A percentile compares a stretch with the other conserved stretches of the same genome.
phyloP scores from a whole-genome alignment of 2,888 invertebrate species.

The Pterostichus madidus region DNA sequence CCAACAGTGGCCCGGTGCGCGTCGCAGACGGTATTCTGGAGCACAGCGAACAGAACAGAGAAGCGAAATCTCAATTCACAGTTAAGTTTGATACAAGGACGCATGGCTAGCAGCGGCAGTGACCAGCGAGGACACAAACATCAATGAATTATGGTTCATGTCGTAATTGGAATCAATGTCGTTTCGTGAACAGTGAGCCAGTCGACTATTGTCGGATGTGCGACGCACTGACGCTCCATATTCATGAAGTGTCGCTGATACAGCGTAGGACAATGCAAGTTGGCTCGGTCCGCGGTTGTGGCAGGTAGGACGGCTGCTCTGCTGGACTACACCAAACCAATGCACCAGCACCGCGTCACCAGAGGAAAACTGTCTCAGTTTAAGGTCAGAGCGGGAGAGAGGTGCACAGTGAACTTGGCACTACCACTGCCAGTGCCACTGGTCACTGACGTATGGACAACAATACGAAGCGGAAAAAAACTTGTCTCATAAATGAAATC shows the following conservation, averaged over 20 bases:
- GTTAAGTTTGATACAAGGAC: constrained; percentile 40
- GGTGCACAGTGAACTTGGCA: not conserved
- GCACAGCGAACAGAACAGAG: not conserved
- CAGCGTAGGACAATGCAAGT: constrained; percentile 44
- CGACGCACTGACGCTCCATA: constrained; percentile 55
- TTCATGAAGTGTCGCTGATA: constrained; percentile 59
- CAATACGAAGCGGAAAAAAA: constrained; percentile 61
- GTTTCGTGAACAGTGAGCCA: constrained; percentile 49
- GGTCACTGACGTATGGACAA: constrained; percentile 59
- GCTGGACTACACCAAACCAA: not conserved
- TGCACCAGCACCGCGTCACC: constrained; percentile 12
- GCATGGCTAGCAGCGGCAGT: constrained; percentile 4
- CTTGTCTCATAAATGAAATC: constrained; percentile 62
- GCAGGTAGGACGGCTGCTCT: not conserved
- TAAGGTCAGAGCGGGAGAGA: constrained; percentile 41
- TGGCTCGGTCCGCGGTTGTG: not conserved
- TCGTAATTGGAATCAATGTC: constrained; percentile 64
- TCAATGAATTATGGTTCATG: constrained; percentile 62
- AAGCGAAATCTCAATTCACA: constrained; percentile 42
- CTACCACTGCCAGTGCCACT: not conserved
- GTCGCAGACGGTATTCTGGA: not conserved
- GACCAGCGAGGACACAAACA: constrained; percentile 58
- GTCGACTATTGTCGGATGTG: constrained; percentile 55
- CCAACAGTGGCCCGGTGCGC: not conserved
- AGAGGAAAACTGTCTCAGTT: constrained; percentile 26